Conservation (phyloP, 1,140 invertebrate genomes). For the Drosophila watanabei region DNA sequence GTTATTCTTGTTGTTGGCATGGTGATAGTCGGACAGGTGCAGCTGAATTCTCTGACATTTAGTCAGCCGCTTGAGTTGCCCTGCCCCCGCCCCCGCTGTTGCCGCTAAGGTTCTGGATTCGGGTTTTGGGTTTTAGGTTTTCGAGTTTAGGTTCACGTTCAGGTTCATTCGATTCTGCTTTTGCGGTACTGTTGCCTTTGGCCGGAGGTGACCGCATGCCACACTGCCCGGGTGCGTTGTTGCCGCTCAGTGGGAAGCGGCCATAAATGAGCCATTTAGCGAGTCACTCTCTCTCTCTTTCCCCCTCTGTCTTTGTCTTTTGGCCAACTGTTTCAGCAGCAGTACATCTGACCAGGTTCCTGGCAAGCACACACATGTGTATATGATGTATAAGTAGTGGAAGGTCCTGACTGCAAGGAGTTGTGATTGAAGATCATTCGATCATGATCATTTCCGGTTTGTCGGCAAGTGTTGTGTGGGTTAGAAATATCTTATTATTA, state of each 20-base stretch:
- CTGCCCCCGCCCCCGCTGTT: constrained; percentile 20
- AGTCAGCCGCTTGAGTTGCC: constrained; percentile 70
- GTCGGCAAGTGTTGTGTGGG: constrained; percentile 8
- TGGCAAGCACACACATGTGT: not conserved
- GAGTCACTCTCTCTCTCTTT: constrained; percentile 72
- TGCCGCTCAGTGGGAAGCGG: constrained; percentile 74
- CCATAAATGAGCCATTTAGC: constrained; percentile 83
- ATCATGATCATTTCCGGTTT: constrained; percentile 48
- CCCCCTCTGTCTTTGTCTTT: constrained; percentile 17
- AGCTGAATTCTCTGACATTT: constrained; percentile 74
- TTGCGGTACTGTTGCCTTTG: constrained; percentile 58
- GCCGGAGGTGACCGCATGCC: constrained; percentile 70
- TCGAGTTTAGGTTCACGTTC: constrained; percentile 32
- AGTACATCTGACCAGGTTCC: constrained; percentile 38
- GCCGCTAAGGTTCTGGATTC: constrained; percentile 7
- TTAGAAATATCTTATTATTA: not conserved
- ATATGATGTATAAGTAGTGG: not conserved
- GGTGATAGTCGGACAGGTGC: constrained; percentile 83
- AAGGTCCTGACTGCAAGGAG: constrained; percentile 34
- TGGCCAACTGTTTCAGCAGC: constrained; percentile 63
- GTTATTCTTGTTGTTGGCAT: constrained; percentile 71
- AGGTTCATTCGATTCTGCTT: constrained; percentile 76
- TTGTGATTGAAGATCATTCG: constrained; percentile 58
- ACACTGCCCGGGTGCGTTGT: constrained; percentile 52
- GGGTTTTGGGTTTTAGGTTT: constrained; percentile 2